Evolutionary conservation across 2,797 vertebrate genomes (phyloP).

Genomic region (Microctenopoma stevenorrisi): DNA sequence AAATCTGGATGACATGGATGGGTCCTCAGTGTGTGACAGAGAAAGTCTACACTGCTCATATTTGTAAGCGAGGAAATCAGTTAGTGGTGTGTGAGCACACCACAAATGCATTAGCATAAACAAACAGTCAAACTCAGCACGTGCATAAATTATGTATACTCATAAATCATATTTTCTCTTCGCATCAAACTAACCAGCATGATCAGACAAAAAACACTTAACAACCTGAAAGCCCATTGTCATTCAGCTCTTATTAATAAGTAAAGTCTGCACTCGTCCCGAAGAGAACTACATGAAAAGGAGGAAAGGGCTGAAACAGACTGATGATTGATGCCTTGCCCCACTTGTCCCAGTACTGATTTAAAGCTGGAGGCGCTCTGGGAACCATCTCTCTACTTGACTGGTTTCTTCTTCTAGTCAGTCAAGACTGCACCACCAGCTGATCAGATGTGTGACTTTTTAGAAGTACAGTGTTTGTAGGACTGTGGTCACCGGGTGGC

Average conservation of each 20-base stretch:
- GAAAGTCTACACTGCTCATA: constrained; percentile 12
- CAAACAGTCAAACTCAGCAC: constrained; percentile 28
- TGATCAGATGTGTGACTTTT: constrained; percentile 35
- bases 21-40: not conserved
- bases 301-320: constrained; percentile 66
- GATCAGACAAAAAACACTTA: constrained; percentile 25
- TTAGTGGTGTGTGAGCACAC: constrained; percentile 31
- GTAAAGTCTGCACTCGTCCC: constrained; percentile 51
- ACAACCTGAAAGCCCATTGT: constrained; percentile 34
- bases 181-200: constrained; percentile 29
- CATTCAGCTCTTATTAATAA: constrained; percentile 51
- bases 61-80: constrained; percentile 37
- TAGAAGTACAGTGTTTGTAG: constrained; percentile 17
- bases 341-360: constrained; percentile 61
- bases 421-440: constrained; percentile 42
- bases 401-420: constrained; percentile 58
- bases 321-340: constrained; percentile 71
- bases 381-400: constrained; percentile 58
- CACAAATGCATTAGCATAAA: constrained; percentile 34
- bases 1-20: constrained; percentile 44
- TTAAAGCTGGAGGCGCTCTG: constrained; percentile 55
- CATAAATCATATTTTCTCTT: constrained; percentile 28
- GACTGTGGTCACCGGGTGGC: not conserved
- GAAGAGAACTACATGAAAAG: constrained; percentile 43
- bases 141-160: not conserved